phyloP scores from a whole-genome alignment of 2,888 invertebrate genomes.

The Pycnomerus fuliginosus region DNA sequence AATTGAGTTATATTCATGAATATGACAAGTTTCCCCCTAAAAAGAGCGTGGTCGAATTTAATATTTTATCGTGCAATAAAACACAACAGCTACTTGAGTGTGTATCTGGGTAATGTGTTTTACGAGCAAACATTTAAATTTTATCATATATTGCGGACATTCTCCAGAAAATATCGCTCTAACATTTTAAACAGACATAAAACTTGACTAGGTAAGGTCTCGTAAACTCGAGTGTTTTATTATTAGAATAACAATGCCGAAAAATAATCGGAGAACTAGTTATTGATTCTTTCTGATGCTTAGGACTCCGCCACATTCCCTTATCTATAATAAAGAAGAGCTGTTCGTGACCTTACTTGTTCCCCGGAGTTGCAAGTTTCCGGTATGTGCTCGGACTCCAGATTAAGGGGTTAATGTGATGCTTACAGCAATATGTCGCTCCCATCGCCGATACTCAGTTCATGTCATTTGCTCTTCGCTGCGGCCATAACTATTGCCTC shows the following conservation, averaged over 20 bases:
- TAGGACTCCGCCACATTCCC: constrained; percentile 7
- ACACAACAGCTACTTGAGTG: background rate
- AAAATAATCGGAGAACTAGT: background rate
- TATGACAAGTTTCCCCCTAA: too few species aligned
- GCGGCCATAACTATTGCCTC: constrained; percentile 12
- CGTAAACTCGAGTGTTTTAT: background rate
- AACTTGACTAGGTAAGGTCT: background rate
- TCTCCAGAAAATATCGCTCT: background rate
- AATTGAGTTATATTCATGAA: too few species aligned
- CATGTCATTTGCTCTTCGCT: constrained; percentile 6
- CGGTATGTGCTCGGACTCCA: constrained; percentile 14
- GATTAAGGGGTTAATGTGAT: constrained; percentile 8
- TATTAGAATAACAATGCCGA: background rate
- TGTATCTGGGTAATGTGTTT: background rate
- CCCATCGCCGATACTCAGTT: too few species aligned
- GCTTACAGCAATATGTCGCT: constrained; percentile 9
- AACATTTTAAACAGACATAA: background rate
- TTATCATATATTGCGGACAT: background rate
- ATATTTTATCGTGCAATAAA: background rate
- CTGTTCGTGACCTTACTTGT: background rate
- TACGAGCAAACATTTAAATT: background rate
- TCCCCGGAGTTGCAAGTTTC: constrained; percentile 6
- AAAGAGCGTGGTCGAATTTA: too few species aligned
- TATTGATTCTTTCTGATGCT: background rate
- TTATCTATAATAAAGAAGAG: constrained; percentile 9